Conservation (phyloP, 2,888 invertebrate genomes). For the Catotricha subobsoleta region DNA sequence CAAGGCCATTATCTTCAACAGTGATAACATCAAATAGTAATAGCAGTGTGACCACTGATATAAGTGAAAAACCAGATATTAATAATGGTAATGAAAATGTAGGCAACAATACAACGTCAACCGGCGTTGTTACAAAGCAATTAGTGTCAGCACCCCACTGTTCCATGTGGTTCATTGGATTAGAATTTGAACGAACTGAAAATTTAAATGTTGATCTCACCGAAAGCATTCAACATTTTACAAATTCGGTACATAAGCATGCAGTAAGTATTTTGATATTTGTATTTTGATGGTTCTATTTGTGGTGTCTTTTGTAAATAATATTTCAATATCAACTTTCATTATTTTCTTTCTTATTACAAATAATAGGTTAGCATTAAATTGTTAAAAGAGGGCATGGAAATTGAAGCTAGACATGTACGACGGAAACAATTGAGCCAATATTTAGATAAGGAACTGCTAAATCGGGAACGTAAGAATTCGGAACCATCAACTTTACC, state of each 20-base stretch:
- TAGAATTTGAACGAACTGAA: conserved; percentile 76
- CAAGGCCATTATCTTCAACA: background rate
- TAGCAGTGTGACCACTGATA: conserved; percentile 29
- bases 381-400: conserved; percentile 54
- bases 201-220: conserved; percentile 86
- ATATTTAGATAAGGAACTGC: conserved; percentile 49
- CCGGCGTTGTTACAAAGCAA: too few species aligned
- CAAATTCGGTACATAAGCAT: conserved; percentile 65
- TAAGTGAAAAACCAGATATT: conserved; percentile 24
- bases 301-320: conserved; percentile 7
- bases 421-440: conserved; percentile 58
- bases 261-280: conserved; percentile 38
- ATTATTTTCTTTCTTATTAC: conserved; percentile 12
- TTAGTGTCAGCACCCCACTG: conserved; percentile 34
- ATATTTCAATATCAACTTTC: too few species aligned
- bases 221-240: conserved; percentile 78
- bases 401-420: conserved; percentile 73
- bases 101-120: too few species aligned
- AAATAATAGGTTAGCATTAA: conserved; percentile 39
- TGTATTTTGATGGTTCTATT: background rate
- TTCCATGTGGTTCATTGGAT: conserved; percentile 96
- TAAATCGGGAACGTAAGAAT: conserved; percentile 53
- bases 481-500: conserved; percentile 29
- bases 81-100: too few species aligned
- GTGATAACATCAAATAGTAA: too few species aligned